phyloP scores from a whole-genome alignment of 2,113 vertebrate genomes.

The Festucalex cinctus region DNA sequence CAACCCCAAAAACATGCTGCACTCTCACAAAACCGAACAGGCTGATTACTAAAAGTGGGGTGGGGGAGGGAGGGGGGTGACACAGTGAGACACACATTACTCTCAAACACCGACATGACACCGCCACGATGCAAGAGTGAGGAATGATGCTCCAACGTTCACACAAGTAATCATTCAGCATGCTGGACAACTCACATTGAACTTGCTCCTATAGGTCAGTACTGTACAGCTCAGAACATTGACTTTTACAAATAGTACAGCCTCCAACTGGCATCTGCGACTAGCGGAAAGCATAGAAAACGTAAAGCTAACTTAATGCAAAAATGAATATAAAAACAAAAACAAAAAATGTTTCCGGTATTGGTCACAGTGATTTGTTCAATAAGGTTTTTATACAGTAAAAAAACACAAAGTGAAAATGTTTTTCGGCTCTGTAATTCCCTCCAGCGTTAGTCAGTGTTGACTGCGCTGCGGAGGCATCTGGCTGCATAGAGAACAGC shows the following conservation, averaged over 20 bases:
- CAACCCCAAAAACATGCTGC: constrained; percentile 69
- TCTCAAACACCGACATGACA: constrained; percentile 72
- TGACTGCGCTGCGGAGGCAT: constrained; percentile 24
- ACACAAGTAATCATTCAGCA: constrained; percentile 74
- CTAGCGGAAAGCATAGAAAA: constrained; percentile 53
- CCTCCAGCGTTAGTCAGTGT: constrained; percentile 38
- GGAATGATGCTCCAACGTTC: constrained; percentile 65
- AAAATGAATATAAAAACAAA: constrained; percentile 58
- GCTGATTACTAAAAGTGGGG: constrained; percentile 71
- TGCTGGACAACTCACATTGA: constrained; percentile 72
- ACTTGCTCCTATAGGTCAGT: constrained; percentile 56
- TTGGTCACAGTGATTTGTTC: constrained; percentile 79
- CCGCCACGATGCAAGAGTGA: constrained; percentile 68
- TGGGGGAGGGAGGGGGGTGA: constrained; percentile 1
- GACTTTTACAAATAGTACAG: constrained; percentile 71
- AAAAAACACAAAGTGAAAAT: constrained; percentile 50
- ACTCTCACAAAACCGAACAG: constrained; percentile 73
- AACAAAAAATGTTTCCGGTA: constrained; percentile 57
- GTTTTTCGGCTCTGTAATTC: constrained; percentile 43
- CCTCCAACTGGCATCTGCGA: constrained; percentile 66
- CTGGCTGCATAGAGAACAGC: constrained; percentile 29
- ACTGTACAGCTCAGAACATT: constrained; percentile 72
- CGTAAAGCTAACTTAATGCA: constrained; percentile 59
- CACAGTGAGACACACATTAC: constrained; percentile 66
- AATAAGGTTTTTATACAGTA: constrained; percentile 58